Evolutionary conservation across 2,888 invertebrate species (phyloP).

Genomic region (Diaperis boleti): DNA sequence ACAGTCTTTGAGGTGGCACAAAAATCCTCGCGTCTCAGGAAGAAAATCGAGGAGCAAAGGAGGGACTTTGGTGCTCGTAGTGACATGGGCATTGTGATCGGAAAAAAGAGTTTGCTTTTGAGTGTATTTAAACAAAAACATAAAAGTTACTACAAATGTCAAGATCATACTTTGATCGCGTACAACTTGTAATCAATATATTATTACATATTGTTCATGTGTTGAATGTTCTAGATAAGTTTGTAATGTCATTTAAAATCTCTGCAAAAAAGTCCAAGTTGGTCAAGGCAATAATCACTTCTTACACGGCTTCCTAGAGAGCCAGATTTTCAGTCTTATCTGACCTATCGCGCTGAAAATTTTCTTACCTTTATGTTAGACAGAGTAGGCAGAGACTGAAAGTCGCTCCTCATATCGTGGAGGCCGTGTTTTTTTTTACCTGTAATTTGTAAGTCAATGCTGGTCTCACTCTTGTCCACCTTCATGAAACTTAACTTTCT

Average conservation of each 20-base stretch:
- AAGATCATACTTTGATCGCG: conserved; percentile 56
- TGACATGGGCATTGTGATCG: conserved; percentile 53
- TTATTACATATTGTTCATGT: conserved; percentile 26
- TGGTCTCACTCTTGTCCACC: conserved; percentile 34
- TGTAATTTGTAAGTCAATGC: conserved; percentile 50
- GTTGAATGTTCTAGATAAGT: conserved; percentile 42
- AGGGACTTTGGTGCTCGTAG: conserved; percentile 43
- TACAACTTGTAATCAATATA: conserved; percentile 56
- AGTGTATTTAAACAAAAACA: conserved; percentile 53
- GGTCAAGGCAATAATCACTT: no score
- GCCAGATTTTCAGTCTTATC: no score
- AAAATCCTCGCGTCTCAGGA: conserved; percentile 44
- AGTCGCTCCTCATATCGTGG: no score
- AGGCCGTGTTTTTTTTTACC: no score
- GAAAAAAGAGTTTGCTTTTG: conserved; percentile 58
- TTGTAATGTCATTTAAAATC: conserved; percentile 51
- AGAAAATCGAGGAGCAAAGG: conserved; percentile 43
- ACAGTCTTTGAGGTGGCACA: conserved; percentile 51
- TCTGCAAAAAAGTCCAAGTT: conserved; percentile 46
- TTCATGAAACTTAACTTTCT: conserved; percentile 46
- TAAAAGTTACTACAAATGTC: conserved; percentile 48
- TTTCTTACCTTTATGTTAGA: no score
- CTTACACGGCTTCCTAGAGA: no score
- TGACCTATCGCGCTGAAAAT: no score
- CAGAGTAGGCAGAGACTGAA: no score